These are phyloP conservation scores for Tetraneura akinire DNA, from an alignment of 1,140 invertebrate genomes.

Conservation along the genomic window DNA sequence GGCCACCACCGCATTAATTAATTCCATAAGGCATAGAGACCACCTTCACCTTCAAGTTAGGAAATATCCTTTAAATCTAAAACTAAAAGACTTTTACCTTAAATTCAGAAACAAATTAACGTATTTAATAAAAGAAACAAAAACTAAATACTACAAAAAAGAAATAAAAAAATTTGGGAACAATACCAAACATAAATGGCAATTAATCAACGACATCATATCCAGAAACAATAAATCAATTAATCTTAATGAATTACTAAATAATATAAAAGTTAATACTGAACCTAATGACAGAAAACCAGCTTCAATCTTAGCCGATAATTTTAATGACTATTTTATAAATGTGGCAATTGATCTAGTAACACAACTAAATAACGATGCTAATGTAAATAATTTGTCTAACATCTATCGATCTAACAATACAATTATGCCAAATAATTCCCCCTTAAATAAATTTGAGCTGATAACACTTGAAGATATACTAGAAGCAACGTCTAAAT, in stretches of 20 bases:
- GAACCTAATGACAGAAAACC: background rate
- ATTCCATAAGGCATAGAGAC: constrained; percentile 14
- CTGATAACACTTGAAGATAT: background rate
- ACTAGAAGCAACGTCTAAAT: background rate
- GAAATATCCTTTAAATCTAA: constrained; percentile 3
- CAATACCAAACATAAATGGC: background rate
- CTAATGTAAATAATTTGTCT: no score
- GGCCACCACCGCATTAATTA: background rate
- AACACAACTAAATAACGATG: background rate
- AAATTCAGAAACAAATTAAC: constrained; percentile 22
- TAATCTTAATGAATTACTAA: no score
- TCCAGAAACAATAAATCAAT: background rate
- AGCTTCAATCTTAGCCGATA: background rate
- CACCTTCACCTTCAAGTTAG: background rate
- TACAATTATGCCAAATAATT: background rate
- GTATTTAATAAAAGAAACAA: constrained; percentile 1
- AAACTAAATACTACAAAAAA: constrained; percentile 13
- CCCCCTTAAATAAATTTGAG: background rate
- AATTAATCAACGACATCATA: constrained; percentile 11
- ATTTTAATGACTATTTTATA: constrained; percentile 25
- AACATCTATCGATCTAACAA: background rate
- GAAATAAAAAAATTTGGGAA: background rate
- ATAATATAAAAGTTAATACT: no score
- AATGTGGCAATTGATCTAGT: background rate
- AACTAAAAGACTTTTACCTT: constrained; percentile 25